Evolutionary conservation across 1,140 invertebrate species (phyloP).

Genomic region (Brevipalpus yothersi): DNA sequence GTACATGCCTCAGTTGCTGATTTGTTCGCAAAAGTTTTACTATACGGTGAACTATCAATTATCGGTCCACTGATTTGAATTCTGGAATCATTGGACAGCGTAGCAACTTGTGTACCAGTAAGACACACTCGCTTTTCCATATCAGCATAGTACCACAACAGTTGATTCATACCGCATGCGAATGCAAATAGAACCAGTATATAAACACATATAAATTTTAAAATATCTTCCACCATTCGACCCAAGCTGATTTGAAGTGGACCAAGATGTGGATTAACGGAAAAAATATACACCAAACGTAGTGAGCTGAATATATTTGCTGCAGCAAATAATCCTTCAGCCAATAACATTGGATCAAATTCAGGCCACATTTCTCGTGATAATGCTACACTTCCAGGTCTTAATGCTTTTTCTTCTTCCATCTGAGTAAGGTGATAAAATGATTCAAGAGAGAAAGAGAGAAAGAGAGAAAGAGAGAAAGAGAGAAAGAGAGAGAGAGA

Average conservation of each 20-base stretch:
- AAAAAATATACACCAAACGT: slow-evolving; percentile 96
- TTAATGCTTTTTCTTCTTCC: slow-evolving; percentile 19
- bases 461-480: no score
- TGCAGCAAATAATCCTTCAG: slow-evolving; percentile 34
- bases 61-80: background rate
- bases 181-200: slow-evolving; percentile 90
- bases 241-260: slow-evolving; percentile 90
- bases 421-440: slow-evolving; percentile 15
- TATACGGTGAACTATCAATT: background rate
- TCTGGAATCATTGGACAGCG: background rate
- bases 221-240: slow-evolving; percentile 90
- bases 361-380: slow-evolving; percentile 30
- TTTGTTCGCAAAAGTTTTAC: background rate
- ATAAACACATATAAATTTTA: slow-evolving; percentile 90
- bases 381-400: slow-evolving; percentile 17
- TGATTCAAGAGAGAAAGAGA: no score
- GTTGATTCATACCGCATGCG: slow-evolving; percentile 66
- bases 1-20: slow-evolving; percentile 43
- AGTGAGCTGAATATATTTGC: slow-evolving; percentile 58
- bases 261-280: slow-evolving; percentile 89
- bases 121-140: slow-evolving; percentile 60
- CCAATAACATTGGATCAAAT: slow-evolving; percentile 37
- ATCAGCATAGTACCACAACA: slow-evolving; percentile 85
- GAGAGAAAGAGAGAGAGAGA: no score
- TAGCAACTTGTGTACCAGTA: slow-evolving; percentile 1